phyloP scores from a whole-genome alignment of 2,797 vertebrate genomes.

The Semaprochilodus insignis region DNA sequence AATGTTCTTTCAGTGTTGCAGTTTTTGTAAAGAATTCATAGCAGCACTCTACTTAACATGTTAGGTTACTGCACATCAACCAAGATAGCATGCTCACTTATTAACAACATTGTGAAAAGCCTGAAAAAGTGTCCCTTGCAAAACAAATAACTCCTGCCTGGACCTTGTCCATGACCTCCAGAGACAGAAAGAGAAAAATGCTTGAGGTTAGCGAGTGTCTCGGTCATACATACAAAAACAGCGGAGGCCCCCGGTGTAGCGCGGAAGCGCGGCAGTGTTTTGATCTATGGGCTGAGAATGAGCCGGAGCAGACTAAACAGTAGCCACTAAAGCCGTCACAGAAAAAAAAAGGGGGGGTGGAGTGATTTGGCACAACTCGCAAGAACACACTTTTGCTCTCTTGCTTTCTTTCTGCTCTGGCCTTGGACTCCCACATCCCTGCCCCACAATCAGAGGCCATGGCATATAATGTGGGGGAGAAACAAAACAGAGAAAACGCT shows the following conservation, averaged over 20 bases:
- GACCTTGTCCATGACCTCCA: constrained; percentile 28
- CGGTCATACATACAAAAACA: constrained; percentile 53
- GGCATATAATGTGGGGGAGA: constrained; percentile 22
- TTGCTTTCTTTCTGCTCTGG: neutral
- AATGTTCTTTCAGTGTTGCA: too few relatives aligned
- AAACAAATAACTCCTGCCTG: constrained; percentile 29
- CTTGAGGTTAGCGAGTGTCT: constrained; percentile 35
- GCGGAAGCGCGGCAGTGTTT: constrained; percentile 69
- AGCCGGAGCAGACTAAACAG: constrained; percentile 78
- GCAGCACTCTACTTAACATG: neutral
- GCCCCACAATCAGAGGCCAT: neutral
- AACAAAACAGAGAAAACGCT: neutral
- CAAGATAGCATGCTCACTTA: neutral
- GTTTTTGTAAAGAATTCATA: too few relatives aligned
- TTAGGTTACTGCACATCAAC: neutral
- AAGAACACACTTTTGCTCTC: constrained; percentile 40
- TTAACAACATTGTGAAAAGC: neutral
- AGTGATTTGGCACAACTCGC: constrained; percentile 39
- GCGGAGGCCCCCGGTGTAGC: constrained; percentile 57
- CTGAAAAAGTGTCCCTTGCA: neutral
- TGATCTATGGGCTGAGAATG: constrained; percentile 68
- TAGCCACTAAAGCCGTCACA: constrained; percentile 50
- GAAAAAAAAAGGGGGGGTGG: constrained; percentile 43
- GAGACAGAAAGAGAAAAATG: constrained; percentile 35
- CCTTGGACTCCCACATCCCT: constrained; percentile 38